Conservation (phyloP, 2,797 vertebrate species). For the Aplochiton taeniatus region DNA sequence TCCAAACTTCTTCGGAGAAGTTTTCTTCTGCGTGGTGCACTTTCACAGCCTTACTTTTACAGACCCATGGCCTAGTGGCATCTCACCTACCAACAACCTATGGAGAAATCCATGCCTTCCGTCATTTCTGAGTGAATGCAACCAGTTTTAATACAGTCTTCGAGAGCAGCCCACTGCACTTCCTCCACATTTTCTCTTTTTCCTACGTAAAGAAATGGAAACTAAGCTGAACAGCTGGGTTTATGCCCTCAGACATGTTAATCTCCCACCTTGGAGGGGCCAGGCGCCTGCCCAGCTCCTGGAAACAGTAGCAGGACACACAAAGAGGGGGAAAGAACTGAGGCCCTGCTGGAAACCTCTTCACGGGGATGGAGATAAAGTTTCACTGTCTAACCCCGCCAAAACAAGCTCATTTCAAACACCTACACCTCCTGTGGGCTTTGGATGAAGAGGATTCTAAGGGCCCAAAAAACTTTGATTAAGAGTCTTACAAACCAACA, state of each 20-base stretch:
- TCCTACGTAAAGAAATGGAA: constrained; percentile 23
- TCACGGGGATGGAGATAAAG: constrained; percentile 52
- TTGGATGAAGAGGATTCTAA: constrained; percentile 40
- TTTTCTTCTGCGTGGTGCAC: constrained; percentile 58
- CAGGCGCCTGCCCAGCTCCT: constrained; percentile 61
- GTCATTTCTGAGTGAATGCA: constrained; percentile 44
- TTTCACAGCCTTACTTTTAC: constrained; percentile 55
- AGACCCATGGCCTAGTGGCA: constrained; percentile 47
- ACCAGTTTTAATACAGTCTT: constrained; percentile 32
- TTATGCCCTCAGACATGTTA: constrained; percentile 68
- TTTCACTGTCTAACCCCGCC: constrained; percentile 72
- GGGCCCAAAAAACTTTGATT: constrained; percentile 63
- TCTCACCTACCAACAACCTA: constrained; percentile 40
- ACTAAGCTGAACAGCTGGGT: constrained; percentile 54
- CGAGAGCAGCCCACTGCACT: constrained; percentile 5
- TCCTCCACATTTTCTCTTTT: constrained; percentile 8
- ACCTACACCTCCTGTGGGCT: constrained; percentile 60
- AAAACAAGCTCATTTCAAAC: constrained; percentile 57
- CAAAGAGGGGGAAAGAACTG: constrained; percentile 61
- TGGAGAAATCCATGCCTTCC: constrained; percentile 48
- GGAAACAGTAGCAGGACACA: constrained; percentile 68
- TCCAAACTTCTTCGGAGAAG: constrained; percentile 61
- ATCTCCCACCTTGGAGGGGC: constrained; percentile 70
- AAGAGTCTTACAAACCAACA: constrained; percentile 65
- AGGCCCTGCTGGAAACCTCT: constrained; percentile 67